Evolutionary conservation across 2,113 vertebrate species (phyloP), one percentile per base, ranked within the genome.

Genomic region (Caloenas nicobarica): DNA sequence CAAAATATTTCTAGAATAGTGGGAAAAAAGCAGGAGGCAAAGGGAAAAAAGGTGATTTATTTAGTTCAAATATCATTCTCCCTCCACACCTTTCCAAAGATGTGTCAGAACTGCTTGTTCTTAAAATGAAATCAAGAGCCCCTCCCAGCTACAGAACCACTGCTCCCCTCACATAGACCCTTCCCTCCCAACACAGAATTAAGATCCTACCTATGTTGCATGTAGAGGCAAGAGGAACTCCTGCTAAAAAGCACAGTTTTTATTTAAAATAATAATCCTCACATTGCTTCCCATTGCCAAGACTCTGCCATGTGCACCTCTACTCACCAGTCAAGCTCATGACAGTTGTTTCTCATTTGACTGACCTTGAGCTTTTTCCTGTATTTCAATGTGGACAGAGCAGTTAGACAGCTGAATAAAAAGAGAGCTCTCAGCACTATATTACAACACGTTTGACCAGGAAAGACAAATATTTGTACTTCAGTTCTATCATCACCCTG

Each of bases 401-500:
- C 48, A 81, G 33, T 61, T 34, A 53, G 66, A 62, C 84, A 91
- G 66, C 72, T 93, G 82, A 95, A 90, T 74, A 90, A 93, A 96
- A 83, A 81, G 14, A 54, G 40, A n/a, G 31, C 61, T 71, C 72
- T 71, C 57, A 65, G 44, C 73, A 50, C 73, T 54, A 38, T 12
- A 68, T 34, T 81, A 90, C 92, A 96, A 93, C 2, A 3, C 76
- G 77, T 94, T 93, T 92, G 65, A 92, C 58, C 69, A 91, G 77
- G 82, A 91, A 97, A 95, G 83, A 76, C 77, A 97, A 97, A 96
- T 95, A 96, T 96, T 96, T 96, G 83, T 83, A 60, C 57, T 92
- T 86, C 50, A 54, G 77, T 91, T 92, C 60, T 81, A 81, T 81
- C 62, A 74, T 53, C 69, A 78, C 70, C 61, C 66, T 28, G 57